phyloP scores from a whole-genome alignment of 2,113 vertebrate species.

The Poeciliopsis turrubarensis region DNA sequence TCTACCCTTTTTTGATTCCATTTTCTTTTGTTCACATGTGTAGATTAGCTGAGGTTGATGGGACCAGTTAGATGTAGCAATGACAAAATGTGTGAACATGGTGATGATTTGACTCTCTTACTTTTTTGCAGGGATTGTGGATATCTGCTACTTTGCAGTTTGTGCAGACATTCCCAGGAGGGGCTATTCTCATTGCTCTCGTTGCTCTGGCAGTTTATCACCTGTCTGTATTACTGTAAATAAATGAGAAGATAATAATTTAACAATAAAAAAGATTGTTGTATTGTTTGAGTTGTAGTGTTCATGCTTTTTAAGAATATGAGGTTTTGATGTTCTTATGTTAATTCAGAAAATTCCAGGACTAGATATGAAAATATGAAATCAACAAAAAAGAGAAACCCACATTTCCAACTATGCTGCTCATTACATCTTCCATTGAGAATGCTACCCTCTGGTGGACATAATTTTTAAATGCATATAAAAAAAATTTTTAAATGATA shows the following conservation, averaged over 20 bases:
- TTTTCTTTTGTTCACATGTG: not conserved
- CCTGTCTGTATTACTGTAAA: conserved; percentile 57
- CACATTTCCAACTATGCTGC: not conserved
- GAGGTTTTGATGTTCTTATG: not conserved
- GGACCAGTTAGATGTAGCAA: not conserved
- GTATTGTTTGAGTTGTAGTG: conserved; percentile 42
- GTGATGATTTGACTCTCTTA: conserved; percentile 41
- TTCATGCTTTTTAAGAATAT: conserved; percentile 35
- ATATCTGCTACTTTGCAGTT: conserved; percentile 43
- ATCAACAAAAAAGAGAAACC: not conserved
- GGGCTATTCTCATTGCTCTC: conserved; percentile 67
- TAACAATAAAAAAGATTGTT: conserved; percentile 34
- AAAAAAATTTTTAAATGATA: not conserved
- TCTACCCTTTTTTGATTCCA: not conserved
- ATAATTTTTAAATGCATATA: not conserved
- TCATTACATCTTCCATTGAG: conserved; percentile 4
- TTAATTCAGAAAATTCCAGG: not conserved
- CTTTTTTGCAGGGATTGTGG: conserved; percentile 74
- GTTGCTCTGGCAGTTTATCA: conserved; percentile 65
- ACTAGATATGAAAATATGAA: not conserved
- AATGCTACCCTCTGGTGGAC: conserved; percentile 50
- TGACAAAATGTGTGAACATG: conserved; percentile 3
- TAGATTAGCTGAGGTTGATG: conserved; percentile 9
- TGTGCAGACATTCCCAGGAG: conserved; percentile 61
- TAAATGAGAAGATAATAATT: conserved; percentile 8